These are phyloP conservation scores for Palythoa grandiflora DNA, from an alignment of 92 coral and sea anemone genomes.

Conservation along the genomic window DNA sequence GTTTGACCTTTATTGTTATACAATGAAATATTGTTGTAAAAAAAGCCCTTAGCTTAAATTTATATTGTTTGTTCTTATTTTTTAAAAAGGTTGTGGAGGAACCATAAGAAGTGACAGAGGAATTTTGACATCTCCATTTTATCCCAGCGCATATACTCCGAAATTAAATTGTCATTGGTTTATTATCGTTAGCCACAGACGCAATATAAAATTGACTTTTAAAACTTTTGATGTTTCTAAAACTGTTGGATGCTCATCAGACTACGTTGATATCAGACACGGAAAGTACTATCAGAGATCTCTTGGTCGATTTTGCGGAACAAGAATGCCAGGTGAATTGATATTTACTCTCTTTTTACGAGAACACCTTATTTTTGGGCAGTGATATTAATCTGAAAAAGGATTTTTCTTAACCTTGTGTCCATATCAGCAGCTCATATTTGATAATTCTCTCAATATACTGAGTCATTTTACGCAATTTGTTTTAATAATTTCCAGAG, in stretches of 20 bases:
- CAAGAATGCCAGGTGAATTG: constrained; percentile 69
- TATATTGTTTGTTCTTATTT: not conserved
- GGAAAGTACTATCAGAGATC: constrained; percentile 66
- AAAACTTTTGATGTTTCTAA: constrained; percentile 67
- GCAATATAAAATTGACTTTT: constrained; percentile 71
- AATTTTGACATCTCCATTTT: constrained; percentile 74
- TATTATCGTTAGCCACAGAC: constrained; percentile 69
- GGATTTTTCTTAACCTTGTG: no score
- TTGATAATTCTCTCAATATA: not conserved
- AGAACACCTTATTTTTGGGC: not conserved
- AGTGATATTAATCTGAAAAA: no score
- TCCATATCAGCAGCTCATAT: no score
- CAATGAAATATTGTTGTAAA: not conserved
- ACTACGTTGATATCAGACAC: constrained; percentile 79
- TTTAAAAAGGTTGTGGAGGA: constrained; percentile 75
- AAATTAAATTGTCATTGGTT: constrained; percentile 84
- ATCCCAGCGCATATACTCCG: constrained; percentile 64
- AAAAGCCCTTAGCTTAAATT: not conserved
- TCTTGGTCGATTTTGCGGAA: constrained; percentile 85
- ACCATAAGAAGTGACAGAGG: constrained; percentile 64
- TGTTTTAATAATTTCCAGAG: no score
- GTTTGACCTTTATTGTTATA: not conserved
- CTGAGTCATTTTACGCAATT: not conserved
- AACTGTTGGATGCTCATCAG: constrained; percentile 69
- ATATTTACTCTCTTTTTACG: not conserved